These are phyloP conservation scores for Dasysyrphus tricinctus DNA, from an alignment of 2,888 invertebrate species.

Conservation along the genomic window DNA sequence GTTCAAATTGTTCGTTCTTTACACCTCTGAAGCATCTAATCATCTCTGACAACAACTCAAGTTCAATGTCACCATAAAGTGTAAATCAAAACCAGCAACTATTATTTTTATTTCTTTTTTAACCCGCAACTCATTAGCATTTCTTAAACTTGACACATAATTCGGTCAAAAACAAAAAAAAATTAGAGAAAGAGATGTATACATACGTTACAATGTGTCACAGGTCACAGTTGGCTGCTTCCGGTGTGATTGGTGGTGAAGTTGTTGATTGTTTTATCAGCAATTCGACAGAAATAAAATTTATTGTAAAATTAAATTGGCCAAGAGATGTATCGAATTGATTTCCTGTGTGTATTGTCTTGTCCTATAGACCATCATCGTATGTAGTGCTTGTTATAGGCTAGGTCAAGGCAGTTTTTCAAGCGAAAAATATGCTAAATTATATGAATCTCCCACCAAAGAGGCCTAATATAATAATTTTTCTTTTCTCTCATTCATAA, in stretches of 20 bases:
- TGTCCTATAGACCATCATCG: slow-evolving; percentile 39
- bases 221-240: slow-evolving; percentile 61
- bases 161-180: not conserved
- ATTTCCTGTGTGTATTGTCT: slow-evolving; percentile 37
- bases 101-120: slow-evolving; percentile 32
- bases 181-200: slow-evolving; percentile 16
- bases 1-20: slow-evolving; percentile 7
- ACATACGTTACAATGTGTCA: slow-evolving; percentile 40
- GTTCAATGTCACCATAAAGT: slow-evolving; percentile 34
- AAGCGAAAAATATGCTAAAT: slow-evolving; percentile 56
- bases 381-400: slow-evolving; percentile 2
- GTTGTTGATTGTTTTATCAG: slow-evolving; percentile 8
- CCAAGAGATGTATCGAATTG: not conserved
- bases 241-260: slow-evolving; percentile 56
- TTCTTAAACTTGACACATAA: slow-evolving; percentile 67
- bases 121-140: slow-evolving; percentile 53
- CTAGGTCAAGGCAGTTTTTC: slow-evolving; percentile 61
- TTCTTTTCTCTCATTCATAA: not conserved
- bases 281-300: slow-evolving; percentile 22
- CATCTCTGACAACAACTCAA: slow-evolving; percentile 12
- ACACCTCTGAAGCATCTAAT: not conserved
- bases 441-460: not conserved
- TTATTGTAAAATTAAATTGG: slow-evolving; percentile 37
- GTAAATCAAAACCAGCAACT: slow-evolving; percentile 18
- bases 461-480: slow-evolving; percentile 16